Base-by-base conservation (phyloP, 2,797 vertebrate species). In the Brachymystax lenok region DNA sequence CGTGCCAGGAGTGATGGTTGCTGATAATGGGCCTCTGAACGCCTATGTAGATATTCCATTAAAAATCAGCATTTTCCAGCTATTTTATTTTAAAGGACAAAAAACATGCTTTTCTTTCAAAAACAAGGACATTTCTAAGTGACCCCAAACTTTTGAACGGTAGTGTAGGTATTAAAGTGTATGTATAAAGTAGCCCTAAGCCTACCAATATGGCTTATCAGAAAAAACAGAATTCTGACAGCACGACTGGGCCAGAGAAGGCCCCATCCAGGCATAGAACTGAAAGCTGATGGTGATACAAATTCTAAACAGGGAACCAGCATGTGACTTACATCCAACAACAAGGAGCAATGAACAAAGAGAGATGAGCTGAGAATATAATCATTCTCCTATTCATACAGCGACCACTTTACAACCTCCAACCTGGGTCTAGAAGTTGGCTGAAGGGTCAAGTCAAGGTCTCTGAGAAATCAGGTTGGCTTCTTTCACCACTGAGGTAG, bases 291-390 rank as follows among this genome's bases (percentile, higher is more conserved):
- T 61, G 56, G 16, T n/a, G 16, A 85, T 74, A 76, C 73, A 70
- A 69, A 71, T 68, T 80, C 54, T 40, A 69, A 83, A 82, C 69
- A 63, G 71, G 46, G 64, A 5, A 21, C 56, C 3, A 67, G 50
- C 13, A 63, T 63, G 30, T 17, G 16, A 30, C 12, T 24, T 66
- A 74, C 46, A 64, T 77, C 64, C 73, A 67, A 30, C 52, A 76
- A 69, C 35, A 54, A 3, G 24, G 67, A 66, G 56, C 35, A 64
- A 79, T 74, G 40, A 77, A 74, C 75, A 77, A 74, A 77, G 79
- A 61, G 68, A 75, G 56, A 83, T 77, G 77, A 80, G 69, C 28
- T 30, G 8, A 74, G 64, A 59, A 69, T 77, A 74, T 73, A 63
- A 79, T 75, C 33, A 74, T 56, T 28, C 19, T 70, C 70, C 61